phyloP scores from a whole-genome alignment of 1,140 invertebrate species.

The Helicoverpa armigera region DNA sequence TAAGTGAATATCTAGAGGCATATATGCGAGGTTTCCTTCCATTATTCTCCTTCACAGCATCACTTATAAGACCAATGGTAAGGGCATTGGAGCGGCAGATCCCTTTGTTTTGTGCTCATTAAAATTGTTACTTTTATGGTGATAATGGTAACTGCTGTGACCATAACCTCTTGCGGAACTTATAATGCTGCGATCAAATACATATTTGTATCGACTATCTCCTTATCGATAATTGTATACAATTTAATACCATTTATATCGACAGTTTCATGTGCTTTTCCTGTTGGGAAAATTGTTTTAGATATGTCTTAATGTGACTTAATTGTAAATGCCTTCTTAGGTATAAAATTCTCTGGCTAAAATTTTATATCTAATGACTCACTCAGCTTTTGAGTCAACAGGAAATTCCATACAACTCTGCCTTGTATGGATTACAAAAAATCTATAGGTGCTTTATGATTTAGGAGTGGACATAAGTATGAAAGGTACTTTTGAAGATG shows the following conservation, averaged over 20 bases:
- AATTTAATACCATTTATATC: conserved; percentile 28
- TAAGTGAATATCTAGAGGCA: too few species aligned
- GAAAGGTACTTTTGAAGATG: conserved; percentile 33
- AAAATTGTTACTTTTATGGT: conserved; percentile 69
- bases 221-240: conserved; percentile 28
- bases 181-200: conserved; percentile 26
- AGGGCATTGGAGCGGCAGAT: conserved; percentile 25
- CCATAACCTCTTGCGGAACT: conserved; percentile 31
- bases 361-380: not conserved
- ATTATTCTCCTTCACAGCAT: not conserved
- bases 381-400: conserved; percentile 17
- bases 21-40: not conserved
- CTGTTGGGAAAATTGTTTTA: not conserved
- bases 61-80: conserved; percentile 19
- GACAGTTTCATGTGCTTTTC: conserved; percentile 30
- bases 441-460: not conserved
- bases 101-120: conserved; percentile 76
- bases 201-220: conserved; percentile 44
- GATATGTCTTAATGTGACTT: not conserved
- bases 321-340: not conserved
- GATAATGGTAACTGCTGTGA: conserved; percentile 49
- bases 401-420: conserved; percentile 13
- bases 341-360: not conserved
- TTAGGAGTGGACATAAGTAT: conserved; percentile 7
- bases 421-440: not conserved